phyloP scores from a whole-genome alignment of 2,113 vertebrate genomes.

The Ginglymostoma cirratum region DNA sequence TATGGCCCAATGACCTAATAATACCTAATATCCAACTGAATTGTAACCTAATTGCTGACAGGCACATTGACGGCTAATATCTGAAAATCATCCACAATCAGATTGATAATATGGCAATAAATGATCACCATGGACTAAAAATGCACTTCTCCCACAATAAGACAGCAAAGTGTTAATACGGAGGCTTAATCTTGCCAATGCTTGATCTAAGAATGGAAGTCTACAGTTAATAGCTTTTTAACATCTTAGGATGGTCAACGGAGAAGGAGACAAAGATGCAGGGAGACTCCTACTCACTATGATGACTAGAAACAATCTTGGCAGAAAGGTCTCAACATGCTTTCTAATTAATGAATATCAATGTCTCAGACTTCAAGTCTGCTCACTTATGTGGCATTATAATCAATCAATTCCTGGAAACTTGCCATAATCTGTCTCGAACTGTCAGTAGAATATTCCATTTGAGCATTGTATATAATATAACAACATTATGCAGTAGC shows the following conservation, averaged over 20 bases:
- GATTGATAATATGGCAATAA: not conserved
- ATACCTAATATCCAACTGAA: not conserved
- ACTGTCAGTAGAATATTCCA: constrained; percentile 11
- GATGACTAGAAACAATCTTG: constrained; percentile 33
- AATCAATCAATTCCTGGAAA: constrained; percentile 23
- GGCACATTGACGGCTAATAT: not conserved
- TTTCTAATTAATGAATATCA: constrained; percentile 36
- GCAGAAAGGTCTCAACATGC: constrained; percentile 34
- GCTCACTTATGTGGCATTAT: constrained; percentile 17
- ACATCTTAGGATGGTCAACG: not conserved
- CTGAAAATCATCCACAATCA: not conserved
- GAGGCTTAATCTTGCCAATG: not conserved
- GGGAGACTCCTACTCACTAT: not conserved
- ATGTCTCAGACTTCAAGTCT: constrained; percentile 31
- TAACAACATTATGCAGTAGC: constrained; percentile 18
- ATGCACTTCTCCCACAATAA: not conserved
- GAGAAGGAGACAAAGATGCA: not conserved
- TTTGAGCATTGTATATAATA: not conserved
- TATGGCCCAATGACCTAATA: not conserved
- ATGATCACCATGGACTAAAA: not conserved
- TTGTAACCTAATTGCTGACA: not conserved
- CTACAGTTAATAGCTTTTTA: not conserved
- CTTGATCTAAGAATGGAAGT: not conserved
- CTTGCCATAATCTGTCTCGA: not conserved
- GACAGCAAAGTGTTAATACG: not conserved